Conservation (phyloP, 2,797 vertebrate species). For the Scyliorhinus canicula region DNA sequence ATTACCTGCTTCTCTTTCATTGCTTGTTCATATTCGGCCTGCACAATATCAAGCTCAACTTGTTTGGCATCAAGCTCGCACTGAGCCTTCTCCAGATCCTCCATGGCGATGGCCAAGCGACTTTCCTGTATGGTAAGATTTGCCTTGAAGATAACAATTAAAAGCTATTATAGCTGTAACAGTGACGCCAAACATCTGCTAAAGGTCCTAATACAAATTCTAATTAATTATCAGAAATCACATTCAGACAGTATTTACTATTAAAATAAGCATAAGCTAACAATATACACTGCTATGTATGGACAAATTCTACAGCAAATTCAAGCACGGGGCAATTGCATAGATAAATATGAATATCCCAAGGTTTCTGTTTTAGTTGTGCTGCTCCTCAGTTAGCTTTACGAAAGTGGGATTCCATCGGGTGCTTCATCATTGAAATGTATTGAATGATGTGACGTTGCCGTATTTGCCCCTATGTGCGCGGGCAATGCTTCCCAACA, state of each 20-base stretch:
- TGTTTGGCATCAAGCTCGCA: constrained; percentile 83
- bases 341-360: neutral
- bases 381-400: neutral
- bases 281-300: neutral
- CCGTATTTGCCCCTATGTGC: neutral
- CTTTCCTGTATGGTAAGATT: constrained; percentile 85
- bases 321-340: neutral
- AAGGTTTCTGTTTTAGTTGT: neutral
- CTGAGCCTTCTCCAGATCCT: constrained; percentile 80
- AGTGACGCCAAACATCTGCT: neutral
- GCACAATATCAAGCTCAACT: constrained; percentile 80
- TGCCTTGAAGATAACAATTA: constrained; percentile 57
- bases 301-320: neutral
- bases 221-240: neutral
- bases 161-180: too few relatives aligned
- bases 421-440: neutral
- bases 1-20: constrained; percentile 85
- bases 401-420: neutral
- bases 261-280: neutral
- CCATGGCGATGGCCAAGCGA: constrained; percentile 70
- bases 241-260: neutral
- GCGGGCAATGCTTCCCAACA: neutral
- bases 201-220: neutral
- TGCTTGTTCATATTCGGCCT: constrained; percentile 80
- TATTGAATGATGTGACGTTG: neutral